Evolutionary conservation across 2,113 vertebrate species (phyloP).

Genomic region (Zosterops pallidus): DNA sequence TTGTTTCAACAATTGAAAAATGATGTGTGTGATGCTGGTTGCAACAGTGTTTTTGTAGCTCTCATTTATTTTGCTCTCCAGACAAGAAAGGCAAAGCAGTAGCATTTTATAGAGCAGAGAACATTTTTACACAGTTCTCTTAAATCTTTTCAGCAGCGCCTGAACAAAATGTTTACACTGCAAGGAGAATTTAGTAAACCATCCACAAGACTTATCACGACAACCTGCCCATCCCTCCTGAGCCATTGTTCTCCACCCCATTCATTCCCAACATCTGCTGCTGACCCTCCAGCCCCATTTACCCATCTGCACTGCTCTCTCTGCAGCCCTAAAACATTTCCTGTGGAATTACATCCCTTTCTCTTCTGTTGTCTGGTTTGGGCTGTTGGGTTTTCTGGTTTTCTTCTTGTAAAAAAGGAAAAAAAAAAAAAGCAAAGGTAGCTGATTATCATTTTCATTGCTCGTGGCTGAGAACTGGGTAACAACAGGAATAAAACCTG

Average conservation of each 20-base stretch:
- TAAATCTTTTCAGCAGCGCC: constrained; percentile 50
- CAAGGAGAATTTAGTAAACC: constrained; percentile 22
- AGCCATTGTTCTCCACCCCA: neutral
- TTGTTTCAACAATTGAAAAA: constrained; percentile 53
- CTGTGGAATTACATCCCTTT: neutral
- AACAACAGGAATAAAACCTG: neutral
- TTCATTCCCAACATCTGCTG: neutral
- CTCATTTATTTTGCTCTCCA: constrained; percentile 44
- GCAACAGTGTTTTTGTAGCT: constrained; percentile 28
- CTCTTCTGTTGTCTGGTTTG: neutral
- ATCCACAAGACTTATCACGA: neutral
- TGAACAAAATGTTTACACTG: constrained; percentile 41
- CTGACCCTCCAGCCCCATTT: neutral
- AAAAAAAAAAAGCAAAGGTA: neutral
- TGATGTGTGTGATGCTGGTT: neutral
- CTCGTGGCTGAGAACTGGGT: neutral
- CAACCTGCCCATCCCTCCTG: neutral
- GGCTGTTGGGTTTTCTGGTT: neutral
- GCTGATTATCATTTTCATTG: neutral
- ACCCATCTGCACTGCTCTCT: neutral
- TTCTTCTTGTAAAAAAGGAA: neutral
- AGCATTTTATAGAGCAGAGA: constrained; percentile 55
- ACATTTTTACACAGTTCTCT: constrained; percentile 38
- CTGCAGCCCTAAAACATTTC: constrained; percentile 19
- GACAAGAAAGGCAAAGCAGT: constrained; percentile 44